Base-by-base conservation (phyloP, 2,888 invertebrate species). In the Drosophila phalerata region DNA sequence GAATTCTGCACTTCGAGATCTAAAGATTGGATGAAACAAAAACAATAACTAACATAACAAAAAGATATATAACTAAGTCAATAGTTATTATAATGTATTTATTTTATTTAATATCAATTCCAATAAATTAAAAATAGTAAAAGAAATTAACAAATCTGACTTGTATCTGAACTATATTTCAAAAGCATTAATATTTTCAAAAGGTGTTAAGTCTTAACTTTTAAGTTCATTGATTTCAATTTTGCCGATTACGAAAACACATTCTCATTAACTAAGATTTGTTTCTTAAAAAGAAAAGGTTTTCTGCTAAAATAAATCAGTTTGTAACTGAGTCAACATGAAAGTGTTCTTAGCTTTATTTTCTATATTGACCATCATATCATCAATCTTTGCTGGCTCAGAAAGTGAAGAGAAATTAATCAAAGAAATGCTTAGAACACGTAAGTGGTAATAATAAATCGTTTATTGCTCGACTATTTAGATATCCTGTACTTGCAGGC, bases 1-100 rank as follows among this genome's bases (percentile, higher is more conserved):
- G n/a, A 65, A 3, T 66, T 71, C 37, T 68, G 77, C 38, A 51
- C 47, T 0, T 10, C 37, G 0, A 34, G 30, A 9, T 17, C 30
- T 1, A 45, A 38, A 2, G 28, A 37, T 2, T 56, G 47, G 37
- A 15, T 22, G 2, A 40, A 58, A 43, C 11, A 2, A 9, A 37
- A 15, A 25, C 11, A 15, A 28, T 28, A 28, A 28, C 28, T 6
- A 28, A 28, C 4, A 4, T 28, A 28, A 28, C 1, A 2, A 28
- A 6, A 8, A 28, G 1, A 28, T 5, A 28, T 6, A 28, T 28
- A 28, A 6, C 1, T 4, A 28, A 28, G 28, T 28, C 5, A 28
- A 8, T 28, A 1, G 6, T 6, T 6, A 28, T 28, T 28, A 6
- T 5, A 6, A 28, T 28, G 5, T 28, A 28, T 28, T 6, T 28